Evolutionary conservation across 2,888 invertebrate species (phyloP).

Genomic region (Phaedon cochleariae): DNA sequence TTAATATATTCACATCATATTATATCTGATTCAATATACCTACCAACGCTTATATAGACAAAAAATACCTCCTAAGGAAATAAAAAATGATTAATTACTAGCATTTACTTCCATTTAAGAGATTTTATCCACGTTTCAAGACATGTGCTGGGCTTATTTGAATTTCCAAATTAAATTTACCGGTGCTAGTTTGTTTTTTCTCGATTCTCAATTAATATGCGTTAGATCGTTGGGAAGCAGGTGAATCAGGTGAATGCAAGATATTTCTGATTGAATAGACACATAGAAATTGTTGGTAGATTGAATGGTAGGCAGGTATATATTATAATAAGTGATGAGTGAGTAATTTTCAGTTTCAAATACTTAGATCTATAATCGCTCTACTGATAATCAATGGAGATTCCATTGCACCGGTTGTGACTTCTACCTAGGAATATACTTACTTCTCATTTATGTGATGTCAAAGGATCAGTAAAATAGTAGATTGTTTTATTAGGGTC

Average conservation of each 20-base stretch:
- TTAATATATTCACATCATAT: not conserved
- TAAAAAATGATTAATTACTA: slow-evolving; percentile 22
- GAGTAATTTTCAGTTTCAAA: no score
- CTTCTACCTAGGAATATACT: no score
- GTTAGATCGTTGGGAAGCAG: slow-evolving; percentile 44
- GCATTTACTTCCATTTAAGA: slow-evolving; percentile 19
- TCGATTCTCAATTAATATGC: slow-evolving; percentile 43
- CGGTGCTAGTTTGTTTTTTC: slow-evolving; percentile 40
- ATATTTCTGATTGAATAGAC: not conserved
- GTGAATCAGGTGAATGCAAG: slow-evolving; percentile 43
- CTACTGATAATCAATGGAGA: no score
- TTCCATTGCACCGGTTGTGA: no score
- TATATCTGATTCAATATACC: not conserved
- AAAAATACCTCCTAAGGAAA: not conserved
- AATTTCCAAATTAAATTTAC: slow-evolving; percentile 47
- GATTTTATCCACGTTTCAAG: not conserved
- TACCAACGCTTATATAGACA: not conserved
- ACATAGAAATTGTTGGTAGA: not conserved
- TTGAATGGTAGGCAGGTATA: not conserved
- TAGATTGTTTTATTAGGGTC: no score
- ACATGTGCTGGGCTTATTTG: slow-evolving; percentile 35
- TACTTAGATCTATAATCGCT: no score
- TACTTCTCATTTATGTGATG: no score
- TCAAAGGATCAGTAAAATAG: no score
- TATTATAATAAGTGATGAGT: no score